Evolutionary conservation across 92 coral and sea anemone genomes (phyloP).

Genomic region (Isaurus tuberculatus): DNA sequence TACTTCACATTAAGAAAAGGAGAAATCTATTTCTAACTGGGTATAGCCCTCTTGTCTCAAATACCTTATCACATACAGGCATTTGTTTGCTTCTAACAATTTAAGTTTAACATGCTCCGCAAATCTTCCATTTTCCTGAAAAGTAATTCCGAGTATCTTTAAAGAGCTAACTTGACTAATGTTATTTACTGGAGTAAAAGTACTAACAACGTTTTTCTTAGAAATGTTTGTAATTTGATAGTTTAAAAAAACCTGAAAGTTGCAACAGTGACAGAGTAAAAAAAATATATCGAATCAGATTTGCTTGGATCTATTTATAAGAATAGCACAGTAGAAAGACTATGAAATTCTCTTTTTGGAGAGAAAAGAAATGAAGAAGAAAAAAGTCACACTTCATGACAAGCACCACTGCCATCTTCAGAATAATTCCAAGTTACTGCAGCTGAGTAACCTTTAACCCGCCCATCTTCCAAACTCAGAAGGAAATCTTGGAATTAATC

Average conservation of each 20-base stretch:
- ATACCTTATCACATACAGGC: slow-evolving; percentile 8
- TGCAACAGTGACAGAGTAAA: slow-evolving; percentile 11
- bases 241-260: slow-evolving; percentile 9
- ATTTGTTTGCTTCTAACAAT: slow-evolving; percentile 4
- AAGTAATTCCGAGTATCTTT: slow-evolving; percentile 6
- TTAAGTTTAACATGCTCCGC: slow-evolving; percentile 11
- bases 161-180: slow-evolving; percentile 6
- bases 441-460: slow-evolving; percentile 47
- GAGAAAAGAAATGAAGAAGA: slow-evolving; percentile 21
- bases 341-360: slow-evolving; percentile 20
- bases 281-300: slow-evolving; percentile 8
- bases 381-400: slow-evolving; percentile 19
- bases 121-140: slow-evolving; percentile 9
- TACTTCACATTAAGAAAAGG: slow-evolving; percentile 6
- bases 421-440: slow-evolving; percentile 52
- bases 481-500: slow-evolving; percentile 65
- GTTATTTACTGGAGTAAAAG: slow-evolving; percentile 9
- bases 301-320: slow-evolving; percentile 23
- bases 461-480: slow-evolving; percentile 50
- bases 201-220: slow-evolving; percentile 5
- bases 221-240: slow-evolving; percentile 7
- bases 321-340: slow-evolving; percentile 24
- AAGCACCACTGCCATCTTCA: slow-evolving; percentile 24
- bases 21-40: slow-evolving; percentile 3
- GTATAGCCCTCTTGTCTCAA: slow-evolving; percentile 5